These are phyloP conservation scores for Oncorhynchus clarkii DNA, from an alignment of 2,113 vertebrate genomes.

Conservation along the genomic window DNA sequence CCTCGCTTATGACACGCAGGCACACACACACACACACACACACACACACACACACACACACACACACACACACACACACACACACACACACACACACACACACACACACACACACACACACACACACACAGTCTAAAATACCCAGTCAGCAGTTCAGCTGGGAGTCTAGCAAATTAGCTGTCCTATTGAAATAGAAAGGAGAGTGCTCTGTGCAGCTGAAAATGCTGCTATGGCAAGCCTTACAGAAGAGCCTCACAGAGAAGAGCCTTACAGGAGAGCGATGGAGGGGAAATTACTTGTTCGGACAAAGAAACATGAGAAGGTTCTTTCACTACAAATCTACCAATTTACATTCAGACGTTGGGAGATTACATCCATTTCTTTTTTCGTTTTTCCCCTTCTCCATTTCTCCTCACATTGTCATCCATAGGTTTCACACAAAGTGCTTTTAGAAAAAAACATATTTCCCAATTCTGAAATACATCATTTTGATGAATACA, in stretches of 20 bases:
- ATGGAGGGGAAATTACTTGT: slow-evolving; percentile 70
- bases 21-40: slow-evolving; percentile 5
- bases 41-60: slow-evolving; percentile 7
- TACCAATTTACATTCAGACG: slow-evolving; percentile 72
- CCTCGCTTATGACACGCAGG: slow-evolving; percentile 12
- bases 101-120: slow-evolving; percentile 20
- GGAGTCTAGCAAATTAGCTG: slow-evolving; percentile 83
- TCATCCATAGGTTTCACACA: slow-evolving; percentile 60
- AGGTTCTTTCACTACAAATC: slow-evolving; percentile 74
- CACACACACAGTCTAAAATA: slow-evolving; percentile 65
- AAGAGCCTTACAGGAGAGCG: slow-evolving; percentile 64
- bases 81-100: no score
- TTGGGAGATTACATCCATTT: slow-evolving; percentile 68
- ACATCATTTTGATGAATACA: slow-evolving; percentile 42
- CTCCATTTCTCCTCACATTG: slow-evolving; percentile 52
- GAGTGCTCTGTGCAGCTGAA: slow-evolving; percentile 71
- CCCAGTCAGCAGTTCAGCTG: slow-evolving; percentile 77
- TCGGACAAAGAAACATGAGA: slow-evolving; percentile 76
- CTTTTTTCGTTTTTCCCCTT: slow-evolving; percentile 38
- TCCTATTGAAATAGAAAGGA: slow-evolving; percentile 80
- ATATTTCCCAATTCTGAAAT: slow-evolving; percentile 29
- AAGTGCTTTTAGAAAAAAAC: slow-evolving; percentile 36
- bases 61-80: slow-evolving; percentile 28
- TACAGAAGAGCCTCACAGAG: slow-evolving; percentile 61
- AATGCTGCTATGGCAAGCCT: slow-evolving; percentile 75